Evolutionary conservation across 2,888 invertebrate species (phyloP), one percentile per base, ranked within the genome.

Genomic region (Rhopalosiphum nymphaeae): DNA sequence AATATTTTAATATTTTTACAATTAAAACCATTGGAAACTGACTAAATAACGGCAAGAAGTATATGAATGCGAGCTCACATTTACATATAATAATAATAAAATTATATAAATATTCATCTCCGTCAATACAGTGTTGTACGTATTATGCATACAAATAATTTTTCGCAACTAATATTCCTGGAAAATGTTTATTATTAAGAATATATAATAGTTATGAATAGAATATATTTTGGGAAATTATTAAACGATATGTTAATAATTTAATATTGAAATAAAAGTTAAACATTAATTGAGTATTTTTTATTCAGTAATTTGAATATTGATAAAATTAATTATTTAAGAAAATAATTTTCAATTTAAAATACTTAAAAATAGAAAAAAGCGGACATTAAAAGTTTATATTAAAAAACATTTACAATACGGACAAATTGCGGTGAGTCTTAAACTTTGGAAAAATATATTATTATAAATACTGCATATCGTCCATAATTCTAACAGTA

Each of bases 1-100:
- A 87, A 92, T 92, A 92, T 92, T 87, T 92, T n/a, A 92, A 92
- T 92, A 49, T 87, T 87, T 61, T 92, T 49, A 49, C 21, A 42
- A 92, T 87, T 67, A 49, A 87, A 87, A 42, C 29, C 61, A 25
- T 67, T 36, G 61, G 21, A 44, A 92, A 46, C 57, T n/a, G 49
- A 53, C 67, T 91, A 78, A 91, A 86, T 44, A 21, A 57, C n/a
- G 36, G 26, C n/a, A 46, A 21, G 26, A 36, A 46, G 16, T 53
- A n/a, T n/a, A 53, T 10, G 21, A 91, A 26, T 7, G 11, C 21
- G 7, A 11, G n/a, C 3, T 61, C 13, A 29, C 26, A 61, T 92
- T 92, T 87, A 49, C 92, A 87, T 92, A 36, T 78, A n/a, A n/a
- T 78, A 16, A 87, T 87, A 87, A 92, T 49, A 57, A 57, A 42